Percentiles rank a stretch among this genome's conserved stretches.
Evolutionary conservation across 2,888 invertebrate species (phyloP).

Genomic region (Pammene fasciana): DNA sequence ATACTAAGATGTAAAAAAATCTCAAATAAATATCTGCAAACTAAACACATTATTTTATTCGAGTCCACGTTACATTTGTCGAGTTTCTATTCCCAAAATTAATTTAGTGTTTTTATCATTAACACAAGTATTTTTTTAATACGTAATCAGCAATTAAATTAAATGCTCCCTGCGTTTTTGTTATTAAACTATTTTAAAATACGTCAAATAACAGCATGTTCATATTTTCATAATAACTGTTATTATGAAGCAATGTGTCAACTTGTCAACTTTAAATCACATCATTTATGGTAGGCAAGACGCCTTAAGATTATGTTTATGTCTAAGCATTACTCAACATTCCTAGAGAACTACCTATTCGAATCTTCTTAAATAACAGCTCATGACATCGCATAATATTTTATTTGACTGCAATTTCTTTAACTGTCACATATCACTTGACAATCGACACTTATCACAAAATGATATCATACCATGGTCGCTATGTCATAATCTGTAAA

Average conservation of each 20-base stretch:
- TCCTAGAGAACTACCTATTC: constrained; percentile 41
- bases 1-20: constrained; percentile 10
- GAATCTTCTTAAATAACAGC: background rate
- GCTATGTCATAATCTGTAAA: background rate
- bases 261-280: constrained; percentile 49
- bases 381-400: background rate
- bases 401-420: too few species aligned
- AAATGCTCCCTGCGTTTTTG: background rate
- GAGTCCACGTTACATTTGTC: background rate
- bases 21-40: constrained; percentile 46
- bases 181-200: constrained; percentile 29
- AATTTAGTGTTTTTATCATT: too few species aligned
- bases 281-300: constrained; percentile 47
- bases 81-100: too few species aligned
- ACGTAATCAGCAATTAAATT: background rate
- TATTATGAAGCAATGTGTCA: constrained; percentile 51
- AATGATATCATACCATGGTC: background rate
- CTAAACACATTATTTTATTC: constrained; percentile 37
- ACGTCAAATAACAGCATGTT: constrained; percentile 20
- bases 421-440: too few species aligned
- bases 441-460: background rate
- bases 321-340: constrained; percentile 53
- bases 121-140: background rate
- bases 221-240: constrained; percentile 42
- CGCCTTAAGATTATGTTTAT: constrained; percentile 45